phyloP scores from a whole-genome alignment of 2,888 invertebrate genomes.

The Tetragonisca angustula region DNA sequence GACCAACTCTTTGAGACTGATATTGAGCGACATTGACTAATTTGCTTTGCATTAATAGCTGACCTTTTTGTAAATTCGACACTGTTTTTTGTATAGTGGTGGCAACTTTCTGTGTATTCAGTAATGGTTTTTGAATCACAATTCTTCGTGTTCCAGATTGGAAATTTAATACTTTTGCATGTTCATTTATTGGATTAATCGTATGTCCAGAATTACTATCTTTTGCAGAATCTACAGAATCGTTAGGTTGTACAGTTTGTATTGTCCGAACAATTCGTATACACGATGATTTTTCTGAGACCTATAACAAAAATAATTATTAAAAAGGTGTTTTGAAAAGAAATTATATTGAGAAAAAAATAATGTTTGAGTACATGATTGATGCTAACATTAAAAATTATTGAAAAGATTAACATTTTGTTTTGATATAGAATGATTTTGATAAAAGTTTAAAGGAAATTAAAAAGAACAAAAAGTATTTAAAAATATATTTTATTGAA shows the following conservation, averaged over 20 bases:
- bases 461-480: slow-evolving; percentile 70
- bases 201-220: slow-evolving; percentile 41
- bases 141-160: slow-evolving; percentile 73
- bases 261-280: slow-evolving; percentile 76
- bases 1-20: slow-evolving; percentile 55
- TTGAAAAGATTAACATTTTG: neutral
- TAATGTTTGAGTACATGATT: neutral
- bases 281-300: slow-evolving; percentile 68
- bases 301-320: slow-evolving; percentile 68
- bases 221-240: slow-evolving; percentile 43
- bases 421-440: neutral
- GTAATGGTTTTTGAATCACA: slow-evolving; percentile 76
- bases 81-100: slow-evolving; percentile 75
- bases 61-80: slow-evolving; percentile 73
- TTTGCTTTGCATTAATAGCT: slow-evolving; percentile 46
- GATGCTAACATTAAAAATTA: neutral
- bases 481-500: slow-evolving; percentile 74
- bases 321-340: neutral
- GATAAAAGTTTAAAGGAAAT: slow-evolving; percentile 63
- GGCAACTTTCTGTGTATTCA: slow-evolving; percentile 69
- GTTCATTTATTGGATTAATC: slow-evolving; percentile 53
- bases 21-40: slow-evolving; percentile 10
- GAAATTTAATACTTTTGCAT: slow-evolving; percentile 50
- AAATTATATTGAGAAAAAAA: neutral
- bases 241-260: slow-evolving; percentile 70